Conservation (phyloP, 2,888 invertebrate species). For the Eurytoma californica region DNA sequence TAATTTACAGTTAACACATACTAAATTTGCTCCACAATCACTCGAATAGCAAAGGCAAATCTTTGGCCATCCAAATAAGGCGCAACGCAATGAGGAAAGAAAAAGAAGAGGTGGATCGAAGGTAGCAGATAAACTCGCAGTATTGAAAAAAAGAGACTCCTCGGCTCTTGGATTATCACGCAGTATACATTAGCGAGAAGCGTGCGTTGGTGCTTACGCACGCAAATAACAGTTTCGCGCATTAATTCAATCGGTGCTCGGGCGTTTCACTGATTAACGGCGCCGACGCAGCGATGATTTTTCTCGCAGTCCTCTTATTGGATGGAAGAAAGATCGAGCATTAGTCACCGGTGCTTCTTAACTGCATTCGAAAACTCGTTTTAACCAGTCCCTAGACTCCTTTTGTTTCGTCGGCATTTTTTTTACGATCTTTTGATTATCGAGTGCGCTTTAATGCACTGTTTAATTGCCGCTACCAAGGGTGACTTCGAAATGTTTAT, state of each 20-base stretch:
- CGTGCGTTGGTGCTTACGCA: conserved; percentile 15
- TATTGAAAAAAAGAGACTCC: background rate
- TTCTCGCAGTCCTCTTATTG: conserved; percentile 6
- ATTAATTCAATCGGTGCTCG: conserved; percentile 18
- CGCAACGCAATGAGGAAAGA: background rate
- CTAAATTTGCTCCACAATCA: no score
- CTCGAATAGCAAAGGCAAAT: no score
- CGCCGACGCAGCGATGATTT: conserved; percentile 3
- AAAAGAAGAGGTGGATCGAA: background rate
- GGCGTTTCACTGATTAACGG: conserved; percentile 14
- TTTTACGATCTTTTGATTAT: background rate
- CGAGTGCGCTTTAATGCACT: no score
- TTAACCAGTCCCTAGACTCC: background rate
- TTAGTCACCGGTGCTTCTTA: conserved; percentile 2
- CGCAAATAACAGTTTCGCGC: conserved; percentile 7
- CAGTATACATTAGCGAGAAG: background rate
- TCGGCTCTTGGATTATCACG: background rate
- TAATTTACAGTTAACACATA: no score
- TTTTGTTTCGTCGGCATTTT: background rate
- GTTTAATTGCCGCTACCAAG: no score
- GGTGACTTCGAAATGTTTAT: no score
- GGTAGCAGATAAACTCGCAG: background rate
- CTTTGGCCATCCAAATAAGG: no score
- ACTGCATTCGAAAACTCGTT: background rate
- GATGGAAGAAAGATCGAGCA: background rate